These are phyloP conservation scores for Rhabdornis inornatus DNA, from an alignment of 2,113 vertebrate species.

Conservation along the genomic window DNA sequence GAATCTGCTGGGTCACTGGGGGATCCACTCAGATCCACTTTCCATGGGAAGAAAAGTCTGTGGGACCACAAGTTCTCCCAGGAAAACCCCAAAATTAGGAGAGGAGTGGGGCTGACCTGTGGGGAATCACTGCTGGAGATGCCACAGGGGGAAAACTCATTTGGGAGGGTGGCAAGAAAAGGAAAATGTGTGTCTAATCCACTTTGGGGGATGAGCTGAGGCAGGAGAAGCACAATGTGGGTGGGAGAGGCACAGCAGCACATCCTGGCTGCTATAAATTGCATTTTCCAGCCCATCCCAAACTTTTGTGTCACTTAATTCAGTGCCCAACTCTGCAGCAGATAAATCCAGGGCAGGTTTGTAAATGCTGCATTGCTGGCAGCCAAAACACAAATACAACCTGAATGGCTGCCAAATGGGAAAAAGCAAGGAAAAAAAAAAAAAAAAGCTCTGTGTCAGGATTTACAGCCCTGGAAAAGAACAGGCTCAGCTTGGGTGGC, in stretches of 20 bases:
- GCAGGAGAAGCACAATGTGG: not conserved
- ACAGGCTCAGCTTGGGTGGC: not conserved
- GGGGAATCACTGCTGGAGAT: not conserved
- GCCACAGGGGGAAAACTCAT: not conserved
- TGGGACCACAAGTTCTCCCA: fast-evolving
- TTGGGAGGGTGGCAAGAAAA: not conserved
- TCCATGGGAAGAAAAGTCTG: fast-evolving
- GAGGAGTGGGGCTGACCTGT: fast-evolving
- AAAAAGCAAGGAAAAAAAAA: not conserved
- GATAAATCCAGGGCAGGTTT: conserved; percentile 55
- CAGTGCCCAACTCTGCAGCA: not conserved
- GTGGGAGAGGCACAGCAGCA: fast-evolving
- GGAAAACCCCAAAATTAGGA: not conserved
- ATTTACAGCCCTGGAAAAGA: conserved; percentile 20
- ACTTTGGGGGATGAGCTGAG: not conserved
- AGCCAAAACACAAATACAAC: conserved; percentile 51
- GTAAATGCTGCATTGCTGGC: conserved; percentile 55
- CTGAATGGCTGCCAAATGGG: conserved; percentile 30
- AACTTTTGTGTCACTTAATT: not conserved
- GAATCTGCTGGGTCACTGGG: not conserved
- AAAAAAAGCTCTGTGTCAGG: not conserved
- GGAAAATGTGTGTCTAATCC: not conserved
- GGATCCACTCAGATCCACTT: not conserved
- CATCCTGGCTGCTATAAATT: fast-evolving
- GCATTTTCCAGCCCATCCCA: not conserved